These are phyloP conservation scores for Equus przewalskii DNA, from an alignment of 2,113 vertebrate species.

Conservation along the genomic window DNA sequence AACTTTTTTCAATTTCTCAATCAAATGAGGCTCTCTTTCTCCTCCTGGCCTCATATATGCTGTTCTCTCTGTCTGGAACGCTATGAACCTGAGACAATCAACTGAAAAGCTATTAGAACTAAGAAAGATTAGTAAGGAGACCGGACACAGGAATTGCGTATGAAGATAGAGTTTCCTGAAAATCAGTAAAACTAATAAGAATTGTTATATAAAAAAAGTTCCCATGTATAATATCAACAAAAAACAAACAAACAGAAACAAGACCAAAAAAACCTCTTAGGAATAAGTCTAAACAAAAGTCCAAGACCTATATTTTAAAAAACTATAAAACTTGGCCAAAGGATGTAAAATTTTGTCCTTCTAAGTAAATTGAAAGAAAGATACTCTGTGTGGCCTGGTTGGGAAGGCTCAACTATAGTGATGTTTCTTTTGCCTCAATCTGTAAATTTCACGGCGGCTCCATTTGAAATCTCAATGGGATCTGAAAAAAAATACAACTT, in stretches of 20 bases:
- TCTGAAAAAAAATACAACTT: background rate
- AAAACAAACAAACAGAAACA: too few species aligned
- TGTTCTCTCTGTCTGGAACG: background rate
- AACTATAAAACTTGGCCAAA: background rate
- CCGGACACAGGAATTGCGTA: background rate
- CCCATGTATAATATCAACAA: background rate
- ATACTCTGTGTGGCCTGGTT: background rate
- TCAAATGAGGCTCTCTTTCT: background rate
- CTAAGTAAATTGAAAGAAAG: background rate
- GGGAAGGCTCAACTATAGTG: background rate
- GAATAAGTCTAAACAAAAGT: background rate
- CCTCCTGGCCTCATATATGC: background rate
- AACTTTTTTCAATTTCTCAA: background rate
- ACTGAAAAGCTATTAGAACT: background rate
- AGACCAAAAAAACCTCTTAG: background rate
- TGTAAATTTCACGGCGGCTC: conserved; percentile 6
- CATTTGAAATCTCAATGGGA: background rate
- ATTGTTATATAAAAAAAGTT: background rate
- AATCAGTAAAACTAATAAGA: background rate
- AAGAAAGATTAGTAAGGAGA: background rate
- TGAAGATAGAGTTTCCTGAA: background rate
- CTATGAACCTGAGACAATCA: background rate
- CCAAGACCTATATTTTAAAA: background rate
- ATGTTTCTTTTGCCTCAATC: background rate
- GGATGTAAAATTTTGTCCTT: background rate